Conservation (phyloP, 2,888 invertebrate species). For the Coleophora flavipennella region DNA sequence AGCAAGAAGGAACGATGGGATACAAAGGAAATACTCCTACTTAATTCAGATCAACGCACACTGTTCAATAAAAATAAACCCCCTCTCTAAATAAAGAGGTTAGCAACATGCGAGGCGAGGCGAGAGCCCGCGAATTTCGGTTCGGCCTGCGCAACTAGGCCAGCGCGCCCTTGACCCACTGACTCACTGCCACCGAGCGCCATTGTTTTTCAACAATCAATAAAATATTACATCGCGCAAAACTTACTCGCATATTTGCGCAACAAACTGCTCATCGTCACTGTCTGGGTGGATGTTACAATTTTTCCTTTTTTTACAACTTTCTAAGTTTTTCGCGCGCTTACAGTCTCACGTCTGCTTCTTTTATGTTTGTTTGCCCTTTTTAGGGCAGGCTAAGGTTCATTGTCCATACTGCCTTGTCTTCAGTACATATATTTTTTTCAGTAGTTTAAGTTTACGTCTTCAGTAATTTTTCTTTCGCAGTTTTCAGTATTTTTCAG, state of each 20-base stretch:
- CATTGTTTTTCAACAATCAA: conserved; percentile 72
- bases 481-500: too few species aligned
- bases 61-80: too few species aligned
- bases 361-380: conserved; percentile 10
- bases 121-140: conserved; percentile 64
- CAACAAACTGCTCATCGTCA: conserved; percentile 42
- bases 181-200: conserved; percentile 66
- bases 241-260: conserved; percentile 57
- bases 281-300: not conserved
- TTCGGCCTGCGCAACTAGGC: conserved; percentile 62
- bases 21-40: too few species aligned
- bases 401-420: too few species aligned
- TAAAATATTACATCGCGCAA: conserved; percentile 65
- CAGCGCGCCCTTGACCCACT: conserved; percentile 68
- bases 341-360: conserved; percentile 36
- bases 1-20: conserved; percentile 13
- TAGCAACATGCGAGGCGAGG: conserved; percentile 56
- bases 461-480: too few species aligned
- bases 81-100: conserved; percentile 49
- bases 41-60: too few species aligned
- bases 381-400: too few species aligned
- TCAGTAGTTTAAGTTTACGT: too few species aligned
- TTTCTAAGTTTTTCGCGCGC: conserved; percentile 32
- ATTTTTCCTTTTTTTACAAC: too few species aligned
- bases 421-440: too few species aligned